These are phyloP conservation scores for Aphelinus atriplicis DNA, from an alignment of 1,140 invertebrate species.

Conservation along the genomic window DNA sequence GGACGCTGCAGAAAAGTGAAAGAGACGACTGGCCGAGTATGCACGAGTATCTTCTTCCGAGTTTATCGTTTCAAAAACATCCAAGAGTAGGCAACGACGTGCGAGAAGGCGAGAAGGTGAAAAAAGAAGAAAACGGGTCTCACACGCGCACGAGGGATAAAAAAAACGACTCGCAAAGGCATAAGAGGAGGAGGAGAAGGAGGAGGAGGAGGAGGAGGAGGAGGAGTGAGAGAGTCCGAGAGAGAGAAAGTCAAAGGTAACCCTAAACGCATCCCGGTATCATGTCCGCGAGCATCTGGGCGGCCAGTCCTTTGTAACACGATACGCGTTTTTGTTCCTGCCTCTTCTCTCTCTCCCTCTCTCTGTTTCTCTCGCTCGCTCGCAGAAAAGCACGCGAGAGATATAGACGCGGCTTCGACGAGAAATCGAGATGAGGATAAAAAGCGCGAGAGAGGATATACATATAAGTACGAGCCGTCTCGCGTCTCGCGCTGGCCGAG, in stretches of 20 bases:
- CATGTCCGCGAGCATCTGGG: conserved; percentile 60
- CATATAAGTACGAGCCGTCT: background rate
- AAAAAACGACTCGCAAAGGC: conserved; percentile 11
- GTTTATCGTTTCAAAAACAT: conserved; percentile 39
- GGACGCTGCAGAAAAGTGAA: background rate
- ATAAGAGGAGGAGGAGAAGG: background rate
- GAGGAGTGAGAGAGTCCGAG: background rate
- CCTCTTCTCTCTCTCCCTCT: too few relatives aligned
- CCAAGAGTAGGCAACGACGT: conserved; percentile 33
- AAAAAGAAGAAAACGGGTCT: conserved; percentile 4
- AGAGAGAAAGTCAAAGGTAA: conserved; percentile 54
- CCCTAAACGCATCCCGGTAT: conserved; percentile 59
- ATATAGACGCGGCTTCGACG: conserved; percentile 36
- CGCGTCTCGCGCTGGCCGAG: background rate
- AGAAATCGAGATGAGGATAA: conserved; percentile 22
- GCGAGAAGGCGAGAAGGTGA: conserved; percentile 25
- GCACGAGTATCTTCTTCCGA: conserved; percentile 35
- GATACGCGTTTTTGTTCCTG: conserved; percentile 52
- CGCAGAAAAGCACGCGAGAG: conserved; percentile 2
- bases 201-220: background rate
- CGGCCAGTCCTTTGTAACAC: conserved; percentile 62
- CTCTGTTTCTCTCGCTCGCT: background rate
- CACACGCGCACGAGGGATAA: background rate
- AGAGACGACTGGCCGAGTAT: conserved; percentile 6
- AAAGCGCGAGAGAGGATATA: background rate